phyloP scores from a whole-genome alignment of 1,140 invertebrate species.

The Brachionus sp. region DNA sequence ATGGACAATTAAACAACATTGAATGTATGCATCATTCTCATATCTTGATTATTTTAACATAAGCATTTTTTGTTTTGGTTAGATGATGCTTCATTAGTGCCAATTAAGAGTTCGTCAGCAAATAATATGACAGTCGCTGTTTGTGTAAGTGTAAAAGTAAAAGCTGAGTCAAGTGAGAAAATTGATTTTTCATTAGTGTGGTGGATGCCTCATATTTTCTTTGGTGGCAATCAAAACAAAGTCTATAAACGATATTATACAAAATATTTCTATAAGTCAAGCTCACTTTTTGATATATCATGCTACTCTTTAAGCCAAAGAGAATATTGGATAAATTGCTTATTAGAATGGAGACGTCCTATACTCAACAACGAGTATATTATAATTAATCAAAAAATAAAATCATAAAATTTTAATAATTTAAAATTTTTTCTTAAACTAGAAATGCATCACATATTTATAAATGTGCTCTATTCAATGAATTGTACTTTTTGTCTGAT shows the following conservation, averaged over 20 bases:
- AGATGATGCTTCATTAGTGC: conserved; percentile 48
- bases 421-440: not conserved
- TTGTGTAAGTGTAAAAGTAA: conserved; percentile 59
- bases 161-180: conserved; percentile 60
- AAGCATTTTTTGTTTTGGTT: not conserved
- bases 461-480: conserved; percentile 89
- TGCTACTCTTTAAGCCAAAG: not conserved
- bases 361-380: not conserved
- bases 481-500: conserved; percentile 84
- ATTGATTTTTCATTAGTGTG: conserved; percentile 75
- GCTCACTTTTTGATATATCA: not conserved
- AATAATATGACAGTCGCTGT: conserved; percentile 57
- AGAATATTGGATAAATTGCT: not conserved
- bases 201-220: conserved; percentile 81
- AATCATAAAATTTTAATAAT: not conserved
- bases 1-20: conserved; percentile 18
- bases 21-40: not conserved
- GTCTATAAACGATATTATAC: conserved; percentile 69
- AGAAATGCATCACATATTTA: not conserved
- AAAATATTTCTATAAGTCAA: conserved; percentile 68
- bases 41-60: not conserved
- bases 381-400: not conserved
- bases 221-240: conserved; percentile 56
- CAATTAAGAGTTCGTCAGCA: conserved; percentile 48
- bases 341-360: not conserved